These are phyloP conservation scores for Eupsilia transversa DNA, from an alignment of 2,888 invertebrate genomes.

Conservation along the genomic window DNA sequence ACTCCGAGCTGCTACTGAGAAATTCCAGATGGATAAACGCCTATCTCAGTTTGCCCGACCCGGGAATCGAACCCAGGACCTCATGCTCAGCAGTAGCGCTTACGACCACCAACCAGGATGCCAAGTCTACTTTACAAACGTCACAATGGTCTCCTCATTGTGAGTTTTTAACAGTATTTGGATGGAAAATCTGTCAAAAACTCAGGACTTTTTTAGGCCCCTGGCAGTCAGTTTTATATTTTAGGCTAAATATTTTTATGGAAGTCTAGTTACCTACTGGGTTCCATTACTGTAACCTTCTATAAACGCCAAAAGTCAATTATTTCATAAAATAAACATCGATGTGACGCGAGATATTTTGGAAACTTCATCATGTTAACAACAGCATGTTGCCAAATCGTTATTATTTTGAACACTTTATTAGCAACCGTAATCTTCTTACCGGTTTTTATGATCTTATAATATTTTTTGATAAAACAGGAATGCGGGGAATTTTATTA, in stretches of 20 bases:
- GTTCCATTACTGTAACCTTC: slow-evolving; percentile 31
- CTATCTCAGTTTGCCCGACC: too few species aligned
- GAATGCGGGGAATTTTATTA: slow-evolving; percentile 33
- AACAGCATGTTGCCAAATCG: slow-evolving; percentile 55
- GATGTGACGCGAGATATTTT: slow-evolving; percentile 52
- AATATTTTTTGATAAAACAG: slow-evolving; percentile 41
- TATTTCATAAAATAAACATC: slow-evolving; percentile 1
- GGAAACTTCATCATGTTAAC: slow-evolving; percentile 34
- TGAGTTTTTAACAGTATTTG: too few species aligned
- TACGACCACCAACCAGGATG: too few species aligned
- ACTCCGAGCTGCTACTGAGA: too few species aligned
- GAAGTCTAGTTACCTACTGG: neutral
- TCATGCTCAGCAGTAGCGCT: too few species aligned
- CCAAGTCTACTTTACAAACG: too few species aligned
- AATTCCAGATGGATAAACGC: too few species aligned
- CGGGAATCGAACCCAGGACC: too few species aligned
- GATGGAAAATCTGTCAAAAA: too few species aligned
- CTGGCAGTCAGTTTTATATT: too few species aligned
- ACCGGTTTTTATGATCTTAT: slow-evolving; percentile 38
- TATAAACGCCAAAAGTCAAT: slow-evolving; percentile 11
- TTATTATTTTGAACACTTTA: slow-evolving; percentile 61
- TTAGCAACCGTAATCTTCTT: slow-evolving; percentile 51
- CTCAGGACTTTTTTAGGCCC: too few species aligned
- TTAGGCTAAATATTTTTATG: neutral
- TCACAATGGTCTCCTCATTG: too few species aligned